A percentile compares a stretch with the other conserved stretches of the same genome.
phyloP scores from a whole-genome alignment of 2,888 invertebrate species.

The Apodemia mormo region DNA sequence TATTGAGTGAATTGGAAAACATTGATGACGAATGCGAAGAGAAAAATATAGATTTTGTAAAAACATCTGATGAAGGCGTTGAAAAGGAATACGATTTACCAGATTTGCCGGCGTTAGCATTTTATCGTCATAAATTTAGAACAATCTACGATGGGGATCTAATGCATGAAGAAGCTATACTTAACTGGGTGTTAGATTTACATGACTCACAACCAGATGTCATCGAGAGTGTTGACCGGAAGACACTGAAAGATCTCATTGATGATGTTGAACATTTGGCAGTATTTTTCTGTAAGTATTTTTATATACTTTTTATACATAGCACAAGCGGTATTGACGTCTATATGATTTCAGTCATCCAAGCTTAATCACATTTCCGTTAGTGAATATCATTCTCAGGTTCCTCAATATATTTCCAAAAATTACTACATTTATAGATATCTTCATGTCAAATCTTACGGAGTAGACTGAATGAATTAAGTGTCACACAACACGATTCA shows the following conservation, averaged over 20 bases:
- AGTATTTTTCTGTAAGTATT: constrained; percentile 92
- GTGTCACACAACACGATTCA: too few species aligned
- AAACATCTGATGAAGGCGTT: constrained; percentile 93
- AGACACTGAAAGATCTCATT: constrained; percentile 93
- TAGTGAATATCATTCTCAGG: too few species aligned
- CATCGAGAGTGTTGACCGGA: constrained; percentile 94
- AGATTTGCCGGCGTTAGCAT: constrained; percentile 90
- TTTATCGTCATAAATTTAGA: constrained; percentile 93
- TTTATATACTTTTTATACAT: background rate
- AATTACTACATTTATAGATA: too few species aligned
- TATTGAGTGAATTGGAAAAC: constrained; percentile 93
- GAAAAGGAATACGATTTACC: constrained; percentile 93
- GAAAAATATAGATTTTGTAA: constrained; percentile 94
- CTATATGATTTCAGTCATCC: too few species aligned
- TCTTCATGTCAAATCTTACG: too few species aligned
- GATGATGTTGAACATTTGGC: constrained; percentile 95
- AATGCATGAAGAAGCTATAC: constrained; percentile 94
- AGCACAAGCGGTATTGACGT: too few species aligned
- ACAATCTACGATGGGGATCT: constrained; percentile 94
- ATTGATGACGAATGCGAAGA: constrained; percentile 97
- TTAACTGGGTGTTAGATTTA: constrained; percentile 94
- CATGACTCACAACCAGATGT: constrained; percentile 93
- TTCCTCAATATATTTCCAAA: too few species aligned
- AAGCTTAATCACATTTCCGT: too few species aligned
- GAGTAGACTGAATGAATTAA: too few species aligned